Evolutionary conservation across 2,113 vertebrate species (phyloP), one percentile per base, ranked within the genome.

Genomic region (Plecotus auritus): DNA sequence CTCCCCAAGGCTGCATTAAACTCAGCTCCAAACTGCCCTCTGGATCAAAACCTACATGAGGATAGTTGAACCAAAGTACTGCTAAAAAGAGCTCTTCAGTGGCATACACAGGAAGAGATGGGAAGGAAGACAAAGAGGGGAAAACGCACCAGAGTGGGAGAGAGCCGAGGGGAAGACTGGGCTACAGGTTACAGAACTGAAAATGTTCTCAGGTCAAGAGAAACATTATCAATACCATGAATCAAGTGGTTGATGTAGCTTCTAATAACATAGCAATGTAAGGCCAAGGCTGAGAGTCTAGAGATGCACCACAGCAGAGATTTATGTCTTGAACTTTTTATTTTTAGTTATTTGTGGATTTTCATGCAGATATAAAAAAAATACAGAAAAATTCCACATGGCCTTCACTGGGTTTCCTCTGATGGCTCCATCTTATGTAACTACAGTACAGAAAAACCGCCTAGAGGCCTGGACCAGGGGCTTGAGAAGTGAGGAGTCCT

Each of bases 171-270:
- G 18, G 23, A 42, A 26, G 18, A 81, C 56, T 10, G 4, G 20
- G 54, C 78, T 22, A 7, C 78, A 5, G 54, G 61, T 11, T 82
- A 2, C 49, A 40, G 0, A 40, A 6, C 26, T 2, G 17, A 13
- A 59, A 54, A 26, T 0, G 4, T 9, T 14, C 30, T 37, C 23
- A 7, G 74, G 49, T 20, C 8, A 6, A 16, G 51, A 80, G 8
- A 17, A 22, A 6, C 0, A 0, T 13, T 9, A 9, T 11, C 0
- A 3, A 30, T 1, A 26, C 40, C 66, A 1, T 1, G 1, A 59
- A 30, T 14, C 72, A 56, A 22, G 54, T 56, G 54, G 7, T 56
- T 56, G 20, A 23, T 0, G 5, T 4, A 13, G 22, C 30, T 26
- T 40, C 70, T 23, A 12, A 32, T 7, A 30, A 51, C 8, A 45